A percentile compares a stretch with the other conserved stretches of the same genome.
phyloP scores from a whole-genome alignment of 2,113 vertebrate species.

The Nansenia antarctica region DNA sequence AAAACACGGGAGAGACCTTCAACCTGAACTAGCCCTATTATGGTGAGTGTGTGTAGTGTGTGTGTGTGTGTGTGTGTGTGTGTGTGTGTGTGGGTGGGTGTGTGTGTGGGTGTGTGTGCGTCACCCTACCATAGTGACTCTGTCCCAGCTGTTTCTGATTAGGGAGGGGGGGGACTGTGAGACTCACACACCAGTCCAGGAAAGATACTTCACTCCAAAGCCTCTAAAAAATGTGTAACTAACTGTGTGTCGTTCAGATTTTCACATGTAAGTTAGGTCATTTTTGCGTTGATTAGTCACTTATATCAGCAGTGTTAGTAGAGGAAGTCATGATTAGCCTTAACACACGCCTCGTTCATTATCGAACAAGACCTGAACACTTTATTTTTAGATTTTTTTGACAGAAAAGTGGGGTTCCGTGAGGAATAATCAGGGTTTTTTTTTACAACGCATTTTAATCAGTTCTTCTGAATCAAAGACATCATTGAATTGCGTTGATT shows the following conservation, averaged over 20 bases:
- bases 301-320: not conserved
- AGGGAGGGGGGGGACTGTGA: conserved; percentile 10
- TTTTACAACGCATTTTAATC: conserved; percentile 59
- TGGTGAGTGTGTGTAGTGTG: too few species aligned
- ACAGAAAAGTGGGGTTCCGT: too few species aligned
- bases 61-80: too few species aligned
- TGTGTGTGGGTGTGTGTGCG: too few species aligned
- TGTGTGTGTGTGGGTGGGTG: too few species aligned
- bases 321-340: not conserved
- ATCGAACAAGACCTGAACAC: conserved; percentile 28
- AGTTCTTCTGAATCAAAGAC: conserved; percentile 56
- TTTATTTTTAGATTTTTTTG: too few species aligned
- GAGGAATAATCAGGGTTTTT: conserved; percentile 54
- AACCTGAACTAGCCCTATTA: conserved; percentile 33
- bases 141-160: conserved; percentile 50
- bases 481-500: conserved; percentile 61
- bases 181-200: not conserved
- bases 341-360: conserved; percentile 40
- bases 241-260: not conserved
- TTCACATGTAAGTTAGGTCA: not conserved
- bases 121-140: conserved; percentile 24
- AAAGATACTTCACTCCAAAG: too few species aligned
- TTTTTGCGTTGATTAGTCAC: not conserved
- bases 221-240: not conserved
- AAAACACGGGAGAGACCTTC: conserved; percentile 52